Evolutionary conservation across 2,888 invertebrate species (phyloP).

Genomic region (Arrhopalites spinosus): DNA sequence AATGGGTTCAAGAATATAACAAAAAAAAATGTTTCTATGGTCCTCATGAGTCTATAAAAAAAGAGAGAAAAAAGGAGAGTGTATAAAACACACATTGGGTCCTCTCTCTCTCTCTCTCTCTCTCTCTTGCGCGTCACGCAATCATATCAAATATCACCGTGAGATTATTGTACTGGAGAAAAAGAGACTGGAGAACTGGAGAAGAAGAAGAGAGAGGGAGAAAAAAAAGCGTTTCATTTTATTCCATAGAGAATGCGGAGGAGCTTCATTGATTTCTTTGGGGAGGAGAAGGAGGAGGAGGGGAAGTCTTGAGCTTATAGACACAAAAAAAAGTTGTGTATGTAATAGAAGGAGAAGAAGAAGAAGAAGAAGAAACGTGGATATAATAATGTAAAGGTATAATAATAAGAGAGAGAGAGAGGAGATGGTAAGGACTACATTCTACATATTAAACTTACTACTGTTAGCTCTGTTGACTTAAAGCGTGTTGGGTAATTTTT

Average conservation of each 20-base stretch:
- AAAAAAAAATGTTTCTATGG: too few relatives aligned
- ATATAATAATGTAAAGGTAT: too few relatives aligned
- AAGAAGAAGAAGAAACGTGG: not conserved
- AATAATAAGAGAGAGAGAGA: too few relatives aligned
- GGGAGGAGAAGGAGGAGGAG: not conserved
- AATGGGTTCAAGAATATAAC: too few relatives aligned
- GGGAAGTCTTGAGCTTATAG: conserved; percentile 17
- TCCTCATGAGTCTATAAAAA: too few relatives aligned
- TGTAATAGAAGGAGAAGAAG: not conserved
- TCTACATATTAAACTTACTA: too few relatives aligned
- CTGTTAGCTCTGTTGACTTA: too few relatives aligned
- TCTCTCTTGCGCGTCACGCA: conserved; percentile 9
- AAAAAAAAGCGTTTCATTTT: conserved; percentile 17
- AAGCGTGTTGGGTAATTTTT: too few relatives aligned
- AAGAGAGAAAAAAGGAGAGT: too few relatives aligned
- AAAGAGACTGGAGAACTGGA: not conserved
- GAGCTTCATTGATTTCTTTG: conserved; percentile 33
- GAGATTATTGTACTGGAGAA: not conserved
- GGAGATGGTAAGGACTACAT: too few relatives aligned
- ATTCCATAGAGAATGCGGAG: not conserved
- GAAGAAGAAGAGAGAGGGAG: not conserved
- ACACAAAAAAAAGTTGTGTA: not conserved
- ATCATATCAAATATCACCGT: conserved; percentile 17
- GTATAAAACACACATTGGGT: too few relatives aligned
- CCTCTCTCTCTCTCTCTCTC: not conserved